Evolutionary conservation across 1,140 invertebrate genomes (phyloP).

Genomic region (Diorhabda carinulata): DNA sequence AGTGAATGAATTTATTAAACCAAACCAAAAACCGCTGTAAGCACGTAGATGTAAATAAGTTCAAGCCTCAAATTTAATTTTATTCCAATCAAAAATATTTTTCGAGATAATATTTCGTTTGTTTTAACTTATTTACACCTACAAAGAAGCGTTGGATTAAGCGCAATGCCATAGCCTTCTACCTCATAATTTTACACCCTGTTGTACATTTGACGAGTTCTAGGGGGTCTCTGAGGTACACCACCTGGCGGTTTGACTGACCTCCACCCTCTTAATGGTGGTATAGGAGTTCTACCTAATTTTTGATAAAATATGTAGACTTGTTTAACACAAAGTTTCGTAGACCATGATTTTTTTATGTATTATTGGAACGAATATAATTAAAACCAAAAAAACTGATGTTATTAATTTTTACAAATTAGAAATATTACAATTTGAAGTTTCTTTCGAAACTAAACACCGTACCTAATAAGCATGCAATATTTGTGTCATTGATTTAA

Average conservation of each 20-base stretch:
- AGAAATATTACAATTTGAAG: too few species aligned
- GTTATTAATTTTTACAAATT: too few species aligned
- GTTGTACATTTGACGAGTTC: slow-evolving; percentile 44
- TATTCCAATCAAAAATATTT: too few species aligned
- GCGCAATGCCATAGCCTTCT: slow-evolving; percentile 30
- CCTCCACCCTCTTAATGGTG: slow-evolving; percentile 44
- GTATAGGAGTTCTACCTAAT: slow-evolving; percentile 37
- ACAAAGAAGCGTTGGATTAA: background rate
- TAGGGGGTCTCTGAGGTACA: slow-evolving; percentile 44
- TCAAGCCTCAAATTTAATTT: background rate
- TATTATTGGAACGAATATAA: too few species aligned
- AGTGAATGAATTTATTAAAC: too few species aligned
- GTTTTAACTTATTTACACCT: background rate
- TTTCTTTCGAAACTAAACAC: too few species aligned
- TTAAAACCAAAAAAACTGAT: too few species aligned
- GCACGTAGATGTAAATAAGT: slow-evolving; percentile 8
- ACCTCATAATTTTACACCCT: slow-evolving; percentile 39
- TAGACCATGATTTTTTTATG: too few species aligned
- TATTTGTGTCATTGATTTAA: too few species aligned
- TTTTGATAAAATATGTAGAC: slow-evolving; percentile 19
- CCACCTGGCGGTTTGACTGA: slow-evolving; percentile 42
- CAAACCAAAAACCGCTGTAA: background rate
- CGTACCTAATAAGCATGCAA: too few species aligned
- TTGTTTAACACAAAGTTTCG: too few species aligned
- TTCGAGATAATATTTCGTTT: too few species aligned